Percentiles rank a stretch among this genome's conserved stretches.
Evolutionary conservation across 92 coral and sea anemone species (phyloP).

Genomic region (Epizoanthus scotinus): DNA sequence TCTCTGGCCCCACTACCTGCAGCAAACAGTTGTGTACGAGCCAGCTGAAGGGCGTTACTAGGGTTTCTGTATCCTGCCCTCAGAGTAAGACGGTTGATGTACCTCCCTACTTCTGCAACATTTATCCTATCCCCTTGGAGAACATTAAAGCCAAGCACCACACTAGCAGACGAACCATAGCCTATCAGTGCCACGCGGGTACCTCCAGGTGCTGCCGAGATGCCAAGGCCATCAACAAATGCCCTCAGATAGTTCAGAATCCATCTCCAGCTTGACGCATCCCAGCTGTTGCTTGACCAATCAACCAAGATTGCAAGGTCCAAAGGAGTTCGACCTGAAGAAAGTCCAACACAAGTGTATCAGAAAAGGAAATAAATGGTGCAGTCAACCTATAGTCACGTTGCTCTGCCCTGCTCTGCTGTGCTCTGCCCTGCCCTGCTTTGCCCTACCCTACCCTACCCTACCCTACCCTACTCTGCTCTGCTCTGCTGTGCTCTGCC

Average conservation of each 20-base stretch:
- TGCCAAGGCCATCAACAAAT: constrained; percentile 60
- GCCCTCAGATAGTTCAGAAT: constrained; percentile 60
- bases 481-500: too few relatives aligned
- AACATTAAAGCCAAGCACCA: constrained; percentile 61
- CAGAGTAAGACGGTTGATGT: constrained; percentile 46
- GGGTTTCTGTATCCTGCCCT: constrained; percentile 54
- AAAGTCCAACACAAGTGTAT: background rate
- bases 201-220: constrained; percentile 62
- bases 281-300: constrained; percentile 37
- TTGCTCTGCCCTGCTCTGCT: too few relatives aligned
- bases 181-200: constrained; percentile 75
- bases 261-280: constrained; percentile 59
- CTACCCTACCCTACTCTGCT: too few relatives aligned
- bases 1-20: constrained; percentile 11
- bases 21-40: constrained; percentile 15
- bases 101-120: constrained; percentile 40
- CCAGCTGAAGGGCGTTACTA: constrained; percentile 25
- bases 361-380: background rate
- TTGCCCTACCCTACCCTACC: too few relatives aligned
- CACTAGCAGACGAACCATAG: constrained; percentile 54
- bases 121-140: constrained; percentile 53
- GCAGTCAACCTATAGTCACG: too few relatives aligned
- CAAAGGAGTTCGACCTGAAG: constrained; percentile 13
- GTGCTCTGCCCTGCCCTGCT: too few relatives aligned
- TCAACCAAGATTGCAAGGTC: constrained; percentile 66